Conservation (phyloP, 2,888 invertebrate species). For the Hartigia nigra region DNA sequence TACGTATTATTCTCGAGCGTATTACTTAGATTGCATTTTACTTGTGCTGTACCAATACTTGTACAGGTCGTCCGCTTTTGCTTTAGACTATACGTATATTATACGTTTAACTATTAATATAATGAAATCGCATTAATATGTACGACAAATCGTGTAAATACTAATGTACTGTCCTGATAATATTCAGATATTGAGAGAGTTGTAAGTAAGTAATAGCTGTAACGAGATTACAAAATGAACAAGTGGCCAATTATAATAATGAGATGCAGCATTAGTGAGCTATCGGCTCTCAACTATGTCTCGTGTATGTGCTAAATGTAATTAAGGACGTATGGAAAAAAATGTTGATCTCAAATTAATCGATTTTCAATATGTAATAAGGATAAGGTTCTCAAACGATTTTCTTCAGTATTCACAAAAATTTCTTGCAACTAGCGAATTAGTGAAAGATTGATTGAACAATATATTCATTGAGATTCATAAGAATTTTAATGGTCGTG, state of each 20-base stretch:
- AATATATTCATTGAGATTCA: background rate
- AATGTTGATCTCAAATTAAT: background rate
- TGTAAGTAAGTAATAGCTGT: slow-evolving; percentile 1
- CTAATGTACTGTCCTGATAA: background rate
- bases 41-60: slow-evolving; percentile 12
- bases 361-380: background rate
- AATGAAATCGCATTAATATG: slow-evolving; percentile 13
- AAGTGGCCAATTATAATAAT: slow-evolving; percentile 12
- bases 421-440: background rate
- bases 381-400: background rate
- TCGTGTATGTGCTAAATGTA: background rate
- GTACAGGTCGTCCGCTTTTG: slow-evolving; percentile 14
- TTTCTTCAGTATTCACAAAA: background rate
- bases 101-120: background rate
- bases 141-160: slow-evolving; percentile 13
- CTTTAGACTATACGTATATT: slow-evolving; percentile 11
- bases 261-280: background rate
- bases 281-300: background rate
- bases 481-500: background rate
- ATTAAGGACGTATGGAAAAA: background rate
- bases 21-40: slow-evolving; percentile 11
- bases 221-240: background rate
- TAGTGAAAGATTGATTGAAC: background rate
- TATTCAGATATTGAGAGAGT: slow-evolving; percentile 5
- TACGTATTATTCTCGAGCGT: background rate